Evolutionary conservation across 2,797 vertebrate genomes (phyloP).

Genomic region (Microchirus variegatus): DNA sequence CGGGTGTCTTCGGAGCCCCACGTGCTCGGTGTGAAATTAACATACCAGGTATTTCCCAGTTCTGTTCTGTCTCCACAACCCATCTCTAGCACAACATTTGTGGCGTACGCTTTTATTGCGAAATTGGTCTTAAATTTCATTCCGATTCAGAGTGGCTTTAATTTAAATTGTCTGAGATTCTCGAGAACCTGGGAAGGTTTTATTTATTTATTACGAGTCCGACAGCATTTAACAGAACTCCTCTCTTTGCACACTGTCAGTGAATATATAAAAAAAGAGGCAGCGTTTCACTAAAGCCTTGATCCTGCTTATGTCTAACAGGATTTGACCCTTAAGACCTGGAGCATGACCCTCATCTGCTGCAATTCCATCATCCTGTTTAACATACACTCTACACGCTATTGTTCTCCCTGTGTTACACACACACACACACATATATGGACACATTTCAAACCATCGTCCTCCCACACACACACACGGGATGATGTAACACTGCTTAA

Average conservation of each 20-base stretch:
- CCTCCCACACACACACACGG: slow-evolving; percentile 15
- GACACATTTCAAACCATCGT: slow-evolving; percentile 34
- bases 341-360: slow-evolving; percentile 75
- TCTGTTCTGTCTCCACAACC: too few species aligned
- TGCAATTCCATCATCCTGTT: slow-evolving; percentile 75
- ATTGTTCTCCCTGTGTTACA: slow-evolving; percentile 57
- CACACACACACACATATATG: slow-evolving; percentile 9
- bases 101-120: too few species aligned
- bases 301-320: slow-evolving; percentile 81
- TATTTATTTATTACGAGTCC: too few species aligned
- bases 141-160: too few species aligned
- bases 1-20: too few species aligned
- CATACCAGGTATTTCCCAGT: too few species aligned
- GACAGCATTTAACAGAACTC: slow-evolving; percentile 2
- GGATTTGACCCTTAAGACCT: slow-evolving; percentile 83
- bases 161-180: too few species aligned
- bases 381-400: slow-evolving; percentile 63
- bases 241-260: slow-evolving; percentile 52
- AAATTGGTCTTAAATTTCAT: too few species aligned
- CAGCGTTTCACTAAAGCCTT: slow-evolving; percentile 65
- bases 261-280: slow-evolving; percentile 46
- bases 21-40: too few species aligned
- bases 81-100: too few species aligned
- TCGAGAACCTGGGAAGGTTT: too few species aligned
- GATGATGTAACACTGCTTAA: slow-evolving; percentile 60